Evolutionary conservation across 2,888 invertebrate species (phyloP).

Genomic region (Dicyrtomina minuta): DNA sequence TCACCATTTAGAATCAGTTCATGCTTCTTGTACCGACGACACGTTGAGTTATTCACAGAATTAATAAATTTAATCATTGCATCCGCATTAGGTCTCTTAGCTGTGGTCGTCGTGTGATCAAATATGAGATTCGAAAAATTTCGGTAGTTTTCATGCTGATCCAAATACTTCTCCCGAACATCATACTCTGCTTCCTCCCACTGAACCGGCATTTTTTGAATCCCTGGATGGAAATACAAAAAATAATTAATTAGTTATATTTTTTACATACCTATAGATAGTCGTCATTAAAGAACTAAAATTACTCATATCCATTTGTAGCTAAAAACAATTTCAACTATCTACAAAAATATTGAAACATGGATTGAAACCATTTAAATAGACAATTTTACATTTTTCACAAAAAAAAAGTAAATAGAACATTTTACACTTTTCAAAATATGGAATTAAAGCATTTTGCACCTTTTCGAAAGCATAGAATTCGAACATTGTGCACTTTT

Average conservation of each 20-base stretch:
- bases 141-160: conserved; percentile 72
- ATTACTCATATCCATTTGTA: too few species aligned
- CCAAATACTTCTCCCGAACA: conserved; percentile 72
- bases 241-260: conserved; percentile 7
- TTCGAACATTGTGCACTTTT: too few species aligned
- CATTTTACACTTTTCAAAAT: too few species aligned
- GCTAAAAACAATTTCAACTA: too few species aligned
- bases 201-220: conserved; percentile 79
- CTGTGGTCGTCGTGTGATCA: conserved; percentile 26
- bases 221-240: conserved; percentile 64
- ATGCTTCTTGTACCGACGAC: conserved; percentile 69
- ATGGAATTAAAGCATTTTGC: too few species aligned
- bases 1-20: conserved; percentile 82
- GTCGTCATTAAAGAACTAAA: too few species aligned
- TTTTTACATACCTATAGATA: background rate
- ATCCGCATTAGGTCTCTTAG: conserved; percentile 68
- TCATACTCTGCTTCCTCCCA: conserved; percentile 75
- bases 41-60: conserved; percentile 66
- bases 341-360: too few species aligned
- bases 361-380: too few species aligned
- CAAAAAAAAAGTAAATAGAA: too few species aligned
- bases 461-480: too few species aligned
- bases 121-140: conserved; percentile 59
- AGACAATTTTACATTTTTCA: too few species aligned
- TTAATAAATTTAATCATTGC: conserved; percentile 75